These are phyloP conservation scores for Drosophila melanosoma DNA, from an alignment of 2,888 invertebrate species.

Conservation along the genomic window DNA sequence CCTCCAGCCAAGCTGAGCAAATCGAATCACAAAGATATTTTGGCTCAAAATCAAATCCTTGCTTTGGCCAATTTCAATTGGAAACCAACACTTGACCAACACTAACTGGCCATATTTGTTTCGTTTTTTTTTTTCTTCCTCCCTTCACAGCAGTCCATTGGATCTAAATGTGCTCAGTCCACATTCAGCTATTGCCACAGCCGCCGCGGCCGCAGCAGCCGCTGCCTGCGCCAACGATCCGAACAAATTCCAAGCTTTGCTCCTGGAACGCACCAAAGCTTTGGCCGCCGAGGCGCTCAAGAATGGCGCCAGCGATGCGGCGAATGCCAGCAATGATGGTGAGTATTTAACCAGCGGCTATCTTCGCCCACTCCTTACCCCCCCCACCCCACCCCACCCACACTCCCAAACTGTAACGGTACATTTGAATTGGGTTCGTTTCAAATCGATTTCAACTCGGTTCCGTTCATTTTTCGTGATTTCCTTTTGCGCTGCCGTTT, in stretches of 20 bases:
- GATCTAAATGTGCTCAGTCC: slow-evolving; percentile 89
- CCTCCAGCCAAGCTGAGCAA: not conserved
- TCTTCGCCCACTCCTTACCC: not conserved
- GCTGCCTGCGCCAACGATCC: slow-evolving; percentile 86
- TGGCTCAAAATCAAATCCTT: not conserved
- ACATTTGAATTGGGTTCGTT: slow-evolving; percentile 18
- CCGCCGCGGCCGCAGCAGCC: slow-evolving; percentile 89
- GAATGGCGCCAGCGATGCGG: slow-evolving; percentile 67
- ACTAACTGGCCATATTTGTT: not conserved
- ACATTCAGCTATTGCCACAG: slow-evolving; percentile 85
- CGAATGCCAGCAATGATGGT: slow-evolving; percentile 72
- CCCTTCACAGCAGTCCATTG: slow-evolving; percentile 72
- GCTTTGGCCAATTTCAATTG: not conserved
- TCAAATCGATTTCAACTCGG: slow-evolving; percentile 16
- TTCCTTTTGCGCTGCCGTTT: slow-evolving; percentile 8
- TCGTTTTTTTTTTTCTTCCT: not conserved
- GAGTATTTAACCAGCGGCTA: slow-evolving; percentile 42
- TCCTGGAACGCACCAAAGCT: slow-evolving; percentile 91
- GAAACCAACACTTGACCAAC: not conserved
- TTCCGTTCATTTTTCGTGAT: slow-evolving; percentile 25
- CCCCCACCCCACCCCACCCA: no score
- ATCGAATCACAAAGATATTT: no score
- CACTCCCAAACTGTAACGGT: not conserved
- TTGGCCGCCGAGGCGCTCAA: slow-evolving; percentile 87
- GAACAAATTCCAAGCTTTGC: slow-evolving; percentile 90